phyloP scores from a whole-genome alignment of 2,797 vertebrate genomes.

The Sciurus vulgaris region DNA sequence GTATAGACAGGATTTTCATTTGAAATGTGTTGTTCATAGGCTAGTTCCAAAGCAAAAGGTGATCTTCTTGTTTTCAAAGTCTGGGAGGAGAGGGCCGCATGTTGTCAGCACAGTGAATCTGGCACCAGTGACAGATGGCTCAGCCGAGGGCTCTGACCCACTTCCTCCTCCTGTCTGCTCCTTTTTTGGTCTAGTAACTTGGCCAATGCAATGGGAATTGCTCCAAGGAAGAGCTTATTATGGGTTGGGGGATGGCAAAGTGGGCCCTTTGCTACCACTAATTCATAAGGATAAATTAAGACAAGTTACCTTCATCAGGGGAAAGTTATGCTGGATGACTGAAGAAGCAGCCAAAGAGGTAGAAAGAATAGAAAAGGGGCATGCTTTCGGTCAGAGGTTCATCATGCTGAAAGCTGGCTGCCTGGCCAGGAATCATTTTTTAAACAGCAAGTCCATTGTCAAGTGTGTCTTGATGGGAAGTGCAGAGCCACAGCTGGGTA shows the following conservation, averaged over 20 bases:
- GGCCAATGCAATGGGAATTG: not conserved
- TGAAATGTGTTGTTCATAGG: not conserved
- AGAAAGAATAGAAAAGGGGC: not conserved
- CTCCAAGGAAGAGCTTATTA: not conserved
- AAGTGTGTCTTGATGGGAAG: not conserved
- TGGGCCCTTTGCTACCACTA: not conserved
- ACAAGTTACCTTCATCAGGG: not conserved
- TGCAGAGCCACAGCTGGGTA: not conserved
- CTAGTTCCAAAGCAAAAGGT: not conserved
- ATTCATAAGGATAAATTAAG: not conserved
- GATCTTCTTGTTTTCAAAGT: not conserved
- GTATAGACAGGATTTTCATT: not conserved
- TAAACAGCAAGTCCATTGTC: slow-evolving; percentile 5
- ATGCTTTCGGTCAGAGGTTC: not conserved
- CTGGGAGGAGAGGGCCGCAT: not conserved
- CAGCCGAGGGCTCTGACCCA: not conserved
- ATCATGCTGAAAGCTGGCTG: not conserved
- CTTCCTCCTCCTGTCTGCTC: slow-evolving; percentile 17
- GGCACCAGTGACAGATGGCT: slow-evolving; percentile 50
- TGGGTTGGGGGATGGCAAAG: not conserved
- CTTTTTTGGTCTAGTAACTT: not conserved
- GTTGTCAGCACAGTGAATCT: not conserved
- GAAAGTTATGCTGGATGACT: not conserved
- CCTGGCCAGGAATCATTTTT: slow-evolving; percentile 1
- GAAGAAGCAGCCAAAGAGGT: not conserved